Conservation (phyloP, 2,797 vertebrate species). For the Coreius guichenoti region DNA sequence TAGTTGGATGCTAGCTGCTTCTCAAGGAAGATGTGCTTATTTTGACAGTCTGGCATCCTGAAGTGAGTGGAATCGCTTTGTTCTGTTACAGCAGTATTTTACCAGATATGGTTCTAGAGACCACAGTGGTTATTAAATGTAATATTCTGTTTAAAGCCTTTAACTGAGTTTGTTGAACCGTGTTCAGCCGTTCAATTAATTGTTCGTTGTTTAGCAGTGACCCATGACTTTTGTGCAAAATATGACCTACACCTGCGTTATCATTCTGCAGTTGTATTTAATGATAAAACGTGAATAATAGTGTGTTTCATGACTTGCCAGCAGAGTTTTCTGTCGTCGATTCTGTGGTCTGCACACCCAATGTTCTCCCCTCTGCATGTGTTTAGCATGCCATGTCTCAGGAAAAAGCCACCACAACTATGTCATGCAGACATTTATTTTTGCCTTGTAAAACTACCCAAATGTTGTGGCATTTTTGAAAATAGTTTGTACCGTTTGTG, state of each 20-base stretch:
- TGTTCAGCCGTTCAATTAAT: conserved; percentile 20
- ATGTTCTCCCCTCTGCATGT: conserved; percentile 53
- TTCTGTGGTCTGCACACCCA: conserved; percentile 41
- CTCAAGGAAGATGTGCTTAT: conserved; percentile 2
- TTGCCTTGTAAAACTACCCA: conserved; percentile 54
- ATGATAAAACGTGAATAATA: conserved; percentile 1
- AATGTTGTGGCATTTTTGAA: conserved; percentile 43
- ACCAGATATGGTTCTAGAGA: conserved; percentile 19
- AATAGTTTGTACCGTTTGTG: conserved; percentile 35
- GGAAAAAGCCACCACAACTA: conserved; percentile 56
- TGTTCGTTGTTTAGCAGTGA: conserved; percentile 17
- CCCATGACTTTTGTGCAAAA: conserved; percentile 9
- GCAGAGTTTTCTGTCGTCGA: conserved; percentile 13
- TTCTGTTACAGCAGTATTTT: conserved; percentile 22
- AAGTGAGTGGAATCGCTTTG: conserved; percentile 16
- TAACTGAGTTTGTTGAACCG: neutral
- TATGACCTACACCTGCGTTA: neutral
- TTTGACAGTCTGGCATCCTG: conserved; percentile 5
- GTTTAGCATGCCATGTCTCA: conserved; percentile 52
- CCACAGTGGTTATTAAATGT: conserved; percentile 30
- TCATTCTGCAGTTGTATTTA: neutral
- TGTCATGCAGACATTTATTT: conserved; percentile 56
- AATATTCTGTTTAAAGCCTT: conserved; percentile 27
- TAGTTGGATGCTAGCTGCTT: conserved; percentile 29
- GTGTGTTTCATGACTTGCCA: conserved; percentile 37